phyloP scores from a whole-genome alignment of 2,797 vertebrate genomes.

The Paguma larvata region DNA sequence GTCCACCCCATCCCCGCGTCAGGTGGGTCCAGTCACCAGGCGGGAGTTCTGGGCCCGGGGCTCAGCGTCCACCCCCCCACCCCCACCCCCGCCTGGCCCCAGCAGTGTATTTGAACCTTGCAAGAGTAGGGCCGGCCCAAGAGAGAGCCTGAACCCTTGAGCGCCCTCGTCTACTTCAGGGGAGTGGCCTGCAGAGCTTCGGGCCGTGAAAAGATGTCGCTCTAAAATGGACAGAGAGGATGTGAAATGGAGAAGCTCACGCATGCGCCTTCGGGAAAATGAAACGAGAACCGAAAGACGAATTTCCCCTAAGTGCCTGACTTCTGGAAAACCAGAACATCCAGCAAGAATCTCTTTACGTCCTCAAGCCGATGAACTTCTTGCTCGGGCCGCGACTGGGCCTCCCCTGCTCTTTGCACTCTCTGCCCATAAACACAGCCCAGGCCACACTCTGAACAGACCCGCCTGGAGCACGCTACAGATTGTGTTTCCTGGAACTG shows the following conservation, averaged over 20 bases:
- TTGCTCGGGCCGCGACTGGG: not conserved
- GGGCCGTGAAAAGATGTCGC: not conserved
- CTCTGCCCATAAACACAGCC: not conserved
- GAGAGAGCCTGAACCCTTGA: not conserved
- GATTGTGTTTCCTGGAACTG: not conserved
- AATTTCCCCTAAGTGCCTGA: not conserved
- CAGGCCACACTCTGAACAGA: no score
- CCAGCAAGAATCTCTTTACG: not conserved
- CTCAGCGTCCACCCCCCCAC: not conserved
- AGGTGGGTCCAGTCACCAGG: not conserved
- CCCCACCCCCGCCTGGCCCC: not conserved
- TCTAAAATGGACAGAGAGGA: not conserved
- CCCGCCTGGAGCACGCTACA: not conserved
- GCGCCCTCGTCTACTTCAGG: not conserved
- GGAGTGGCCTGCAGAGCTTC: not conserved
- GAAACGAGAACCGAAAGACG: not conserved
- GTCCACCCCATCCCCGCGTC: not conserved
- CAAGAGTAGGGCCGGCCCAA: not conserved
- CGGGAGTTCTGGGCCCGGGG: not conserved
- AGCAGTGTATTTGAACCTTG: not conserved
- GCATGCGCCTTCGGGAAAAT: not conserved
- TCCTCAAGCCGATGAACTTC: not conserved
- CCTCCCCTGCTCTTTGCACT: not conserved
- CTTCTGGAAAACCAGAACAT: not conserved
- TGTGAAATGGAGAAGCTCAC: not conserved